Evolutionary conservation across 2,797 vertebrate species (phyloP).

Genomic region (Platalea minor): DNA sequence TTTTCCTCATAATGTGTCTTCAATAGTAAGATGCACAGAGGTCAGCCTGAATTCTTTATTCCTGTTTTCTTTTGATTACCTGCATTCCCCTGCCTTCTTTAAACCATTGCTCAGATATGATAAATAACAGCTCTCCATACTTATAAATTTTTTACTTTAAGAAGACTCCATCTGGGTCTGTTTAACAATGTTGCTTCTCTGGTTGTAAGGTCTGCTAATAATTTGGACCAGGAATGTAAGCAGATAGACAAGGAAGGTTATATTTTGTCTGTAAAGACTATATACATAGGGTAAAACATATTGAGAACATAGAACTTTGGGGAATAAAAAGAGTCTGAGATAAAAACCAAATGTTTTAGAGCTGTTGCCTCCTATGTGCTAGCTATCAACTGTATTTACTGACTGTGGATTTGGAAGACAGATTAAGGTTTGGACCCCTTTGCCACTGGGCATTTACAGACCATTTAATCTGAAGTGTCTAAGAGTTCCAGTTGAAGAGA

Average conservation of each 20-base stretch:
- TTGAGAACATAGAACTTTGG: constrained; percentile 16
- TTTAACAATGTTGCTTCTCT: constrained; percentile 41
- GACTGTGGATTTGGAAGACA: not conserved
- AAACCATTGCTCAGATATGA: not conserved
- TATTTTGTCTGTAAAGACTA: constrained; percentile 44
- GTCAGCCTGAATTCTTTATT: not conserved
- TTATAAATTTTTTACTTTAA: constrained; percentile 41
- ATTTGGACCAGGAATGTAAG: constrained; percentile 47
- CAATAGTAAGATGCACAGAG: not conserved
- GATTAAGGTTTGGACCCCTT: not conserved
- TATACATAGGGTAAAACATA: constrained; percentile 13
- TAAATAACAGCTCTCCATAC: constrained; percentile 11
- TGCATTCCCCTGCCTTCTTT: constrained; percentile 3
- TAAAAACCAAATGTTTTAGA: constrained; percentile 13
- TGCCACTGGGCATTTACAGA: not conserved
- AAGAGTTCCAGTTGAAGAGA: not conserved
- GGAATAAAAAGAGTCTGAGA: constrained; percentile 12
- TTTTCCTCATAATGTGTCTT: not conserved
- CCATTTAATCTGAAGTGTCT: not conserved
- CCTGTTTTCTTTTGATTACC: constrained; percentile 35
- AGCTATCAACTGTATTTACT: not conserved
- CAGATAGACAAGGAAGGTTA: not conserved
- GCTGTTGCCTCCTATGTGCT: not conserved
- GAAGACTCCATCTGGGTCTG: constrained; percentile 20
- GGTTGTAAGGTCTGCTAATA: constrained; percentile 44